Evolutionary conservation across 1,140 invertebrate genomes (phyloP).

Genomic region (Heliconius eleuchia): DNA sequence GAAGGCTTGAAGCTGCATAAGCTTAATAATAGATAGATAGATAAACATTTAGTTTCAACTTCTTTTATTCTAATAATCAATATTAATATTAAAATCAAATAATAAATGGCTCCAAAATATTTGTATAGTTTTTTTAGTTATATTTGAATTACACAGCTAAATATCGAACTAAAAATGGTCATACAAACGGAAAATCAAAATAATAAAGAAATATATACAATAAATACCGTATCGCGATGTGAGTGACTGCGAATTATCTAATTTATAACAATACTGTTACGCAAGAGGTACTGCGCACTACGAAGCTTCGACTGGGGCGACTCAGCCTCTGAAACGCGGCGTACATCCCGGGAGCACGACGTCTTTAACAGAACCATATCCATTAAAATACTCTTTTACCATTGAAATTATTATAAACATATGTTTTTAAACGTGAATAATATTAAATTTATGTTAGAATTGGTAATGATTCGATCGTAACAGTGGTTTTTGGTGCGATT

Average conservation of each 20-base stretch:
- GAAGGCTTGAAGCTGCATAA: constrained; percentile 68
- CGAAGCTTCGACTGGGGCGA: constrained; percentile 63
- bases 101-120: not conserved
- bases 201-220: not conserved
- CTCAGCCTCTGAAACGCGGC: constrained; percentile 66
- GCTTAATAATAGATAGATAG: constrained; percentile 5
- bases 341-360: constrained; percentile 56
- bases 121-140: too few relatives aligned
- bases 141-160: too few relatives aligned
- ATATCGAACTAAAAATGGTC: not conserved
- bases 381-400: not conserved
- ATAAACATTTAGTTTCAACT: not conserved
- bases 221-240: not conserved
- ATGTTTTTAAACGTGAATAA: not conserved
- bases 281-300: constrained; percentile 71
- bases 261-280: constrained; percentile 71
- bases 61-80: too few relatives aligned
- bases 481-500: constrained; percentile 22
- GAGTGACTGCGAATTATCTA: constrained; percentile 46
- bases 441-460: not conserved
- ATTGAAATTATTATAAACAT: constrained; percentile 14
- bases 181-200: not conserved
- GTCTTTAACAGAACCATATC: constrained; percentile 11
- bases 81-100: not conserved
- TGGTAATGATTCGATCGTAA: not conserved